Evolutionary conservation across 2,113 vertebrate species (phyloP), one percentile per base, ranked within the genome.

Genomic region (Irena cyanogastra): DNA sequence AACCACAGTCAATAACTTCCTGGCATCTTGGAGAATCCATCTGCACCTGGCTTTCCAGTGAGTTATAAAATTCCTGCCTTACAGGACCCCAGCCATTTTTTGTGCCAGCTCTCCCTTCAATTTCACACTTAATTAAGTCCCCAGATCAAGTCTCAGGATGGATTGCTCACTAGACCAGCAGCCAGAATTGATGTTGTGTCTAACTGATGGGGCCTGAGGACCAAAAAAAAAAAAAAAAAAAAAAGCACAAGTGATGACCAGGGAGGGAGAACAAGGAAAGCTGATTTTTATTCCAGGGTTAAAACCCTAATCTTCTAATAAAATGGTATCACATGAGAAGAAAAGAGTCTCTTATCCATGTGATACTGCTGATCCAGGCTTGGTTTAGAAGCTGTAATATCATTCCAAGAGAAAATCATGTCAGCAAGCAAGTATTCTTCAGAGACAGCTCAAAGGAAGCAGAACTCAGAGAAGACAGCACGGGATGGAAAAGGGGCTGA

Each of bases 41-140:
- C 93, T 93, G 76, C 64, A 54, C 80, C 94, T 92, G 16, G 69
- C 74, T 91, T 91, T 69, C 85, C 12, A 56, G 66, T 0, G 0
- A 59, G 72, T 86, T 90, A 81, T 1, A 87, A 33, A 63, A 89
- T 88, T 56, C 65, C 88, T 95, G 89, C 86, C 84, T 87, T 5
- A 0, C 83, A 59, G 69, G 91, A 80, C 71, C 76, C 52, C 1
- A 9, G 83, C 54, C 42, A 13, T 93, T 69, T 52, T 76, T 88
- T 71, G 59, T 82, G 78, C 50, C 18, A 16, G 39, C 54, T 81
- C 64, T 80, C 60, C 76, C 84, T 96, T 83, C 74, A 92, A 93
- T 96, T 95, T 94, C 88, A 95, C 87, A 83, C 74, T 89, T 95
- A 93, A 95, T 88, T 96, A 94, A 95, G 60, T 74, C 69, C 72